Percentiles rank a stretch among this genome's conserved stretches.
Evolutionary conservation across 2,113 vertebrate species (phyloP).

Genomic region (Elgaria multicarinata): DNA sequence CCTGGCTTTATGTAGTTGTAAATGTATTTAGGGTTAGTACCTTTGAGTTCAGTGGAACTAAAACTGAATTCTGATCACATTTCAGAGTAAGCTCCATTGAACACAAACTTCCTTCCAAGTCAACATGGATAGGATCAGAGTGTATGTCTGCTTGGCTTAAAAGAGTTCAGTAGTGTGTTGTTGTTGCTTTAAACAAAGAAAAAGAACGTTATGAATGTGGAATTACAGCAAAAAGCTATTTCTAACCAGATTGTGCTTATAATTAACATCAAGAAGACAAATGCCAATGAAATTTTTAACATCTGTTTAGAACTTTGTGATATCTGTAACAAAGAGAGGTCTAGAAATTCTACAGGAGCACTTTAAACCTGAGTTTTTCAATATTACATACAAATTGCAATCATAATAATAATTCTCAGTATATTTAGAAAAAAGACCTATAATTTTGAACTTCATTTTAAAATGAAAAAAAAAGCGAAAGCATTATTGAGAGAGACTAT

Average conservation of each 20-base stretch:
- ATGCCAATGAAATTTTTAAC: neutral
- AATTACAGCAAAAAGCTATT: neutral
- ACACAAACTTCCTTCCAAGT: neutral
- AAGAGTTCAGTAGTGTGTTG: neutral
- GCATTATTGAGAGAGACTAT: neutral
- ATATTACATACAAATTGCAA: neutral
- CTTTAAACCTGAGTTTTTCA: neutral
- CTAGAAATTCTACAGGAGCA: neutral
- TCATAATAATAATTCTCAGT: neutral
- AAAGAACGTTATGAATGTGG: neutral
- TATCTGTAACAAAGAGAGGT: neutral
- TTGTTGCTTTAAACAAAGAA: neutral
- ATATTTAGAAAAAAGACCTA: neutral
- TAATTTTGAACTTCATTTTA: neutral
- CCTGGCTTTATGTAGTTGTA: neutral
- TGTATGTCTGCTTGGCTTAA: neutral
- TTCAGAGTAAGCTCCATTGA: neutral
- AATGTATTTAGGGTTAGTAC: neutral
- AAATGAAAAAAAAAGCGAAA: neutral
- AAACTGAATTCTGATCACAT: neutral
- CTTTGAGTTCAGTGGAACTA: neutral
- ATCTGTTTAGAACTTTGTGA: neutral
- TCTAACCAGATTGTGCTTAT: neutral
- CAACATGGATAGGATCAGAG: neutral
- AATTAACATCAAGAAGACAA: neutral